These are phyloP conservation scores for Forbesichthys agassizii DNA, from an alignment of 2,113 vertebrate species.

Conservation along the genomic window DNA sequence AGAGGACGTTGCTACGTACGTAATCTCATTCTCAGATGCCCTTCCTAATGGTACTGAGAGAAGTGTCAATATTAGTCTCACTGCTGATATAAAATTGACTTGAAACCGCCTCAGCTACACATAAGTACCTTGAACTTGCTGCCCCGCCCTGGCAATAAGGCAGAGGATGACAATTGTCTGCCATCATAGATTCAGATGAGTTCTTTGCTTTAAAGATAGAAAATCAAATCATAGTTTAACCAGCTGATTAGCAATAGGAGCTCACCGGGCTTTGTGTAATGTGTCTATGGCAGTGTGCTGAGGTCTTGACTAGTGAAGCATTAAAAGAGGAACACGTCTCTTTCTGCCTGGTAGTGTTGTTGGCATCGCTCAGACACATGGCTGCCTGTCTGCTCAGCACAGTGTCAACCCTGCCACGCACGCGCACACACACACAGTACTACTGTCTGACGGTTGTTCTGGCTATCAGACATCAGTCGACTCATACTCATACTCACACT, in stretches of 20 bases:
- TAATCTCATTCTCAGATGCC: slow-evolving; percentile 48
- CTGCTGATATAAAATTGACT: slow-evolving; percentile 60
- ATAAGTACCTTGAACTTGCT: slow-evolving; percentile 43
- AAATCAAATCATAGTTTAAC: slow-evolving; percentile 29
- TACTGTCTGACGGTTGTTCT: slow-evolving; percentile 28
- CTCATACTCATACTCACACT: no score
- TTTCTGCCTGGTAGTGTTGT: slow-evolving; percentile 46
- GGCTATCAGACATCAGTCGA: slow-evolving; percentile 20
- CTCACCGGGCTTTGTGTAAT: slow-evolving; percentile 33
- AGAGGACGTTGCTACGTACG: slow-evolving; percentile 38
- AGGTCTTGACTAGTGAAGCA: slow-evolving; percentile 39
- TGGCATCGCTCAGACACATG: slow-evolving; percentile 43
- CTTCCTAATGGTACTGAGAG: slow-evolving; percentile 49
- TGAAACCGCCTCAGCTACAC: slow-evolving; percentile 29
- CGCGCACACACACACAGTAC: not conserved
- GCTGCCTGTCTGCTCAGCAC: slow-evolving; percentile 31
- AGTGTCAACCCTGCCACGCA: slow-evolving; percentile 4
- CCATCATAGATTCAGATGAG: slow-evolving; percentile 6
- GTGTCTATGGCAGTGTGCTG: slow-evolving; percentile 27
- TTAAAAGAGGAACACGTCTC: slow-evolving; percentile 43
- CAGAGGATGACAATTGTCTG: not conserved
- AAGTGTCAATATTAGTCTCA: slow-evolving; percentile 61
- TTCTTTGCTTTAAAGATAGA: not conserved
- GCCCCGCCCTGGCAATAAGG: slow-evolving; percentile 9
- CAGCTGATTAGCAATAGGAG: slow-evolving; percentile 36